Conservation (phyloP, 2,797 vertebrate species). For the Coluber constrictor region DNA sequence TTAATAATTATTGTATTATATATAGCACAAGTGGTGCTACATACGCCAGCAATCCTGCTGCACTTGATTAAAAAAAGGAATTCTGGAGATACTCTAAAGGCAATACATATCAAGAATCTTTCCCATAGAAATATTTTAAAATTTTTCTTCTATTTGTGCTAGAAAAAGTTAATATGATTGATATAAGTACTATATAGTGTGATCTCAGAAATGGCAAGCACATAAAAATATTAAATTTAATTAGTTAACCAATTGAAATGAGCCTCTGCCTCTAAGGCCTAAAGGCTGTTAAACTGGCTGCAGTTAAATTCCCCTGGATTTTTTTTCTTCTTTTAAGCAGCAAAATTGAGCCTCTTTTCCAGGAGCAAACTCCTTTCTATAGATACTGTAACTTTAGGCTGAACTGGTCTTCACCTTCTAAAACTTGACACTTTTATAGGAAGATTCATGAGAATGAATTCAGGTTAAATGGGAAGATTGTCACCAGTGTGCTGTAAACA, state of each 20-base stretch:
- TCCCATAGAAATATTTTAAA: not conserved
- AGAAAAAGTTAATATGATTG: not conserved
- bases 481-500: not conserved
- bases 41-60: conserved; percentile 16
- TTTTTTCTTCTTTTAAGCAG: not conserved
- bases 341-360: not conserved
- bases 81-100: conserved; percentile 24
- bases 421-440: not conserved
- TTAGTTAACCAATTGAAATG: not conserved
- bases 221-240: not conserved
- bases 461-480: not conserved
- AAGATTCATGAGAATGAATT: not conserved
- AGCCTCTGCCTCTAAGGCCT: not conserved
- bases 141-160: not conserved
- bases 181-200: not conserved
- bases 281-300: not conserved
- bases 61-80: conserved; percentile 40
- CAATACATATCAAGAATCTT: not conserved
- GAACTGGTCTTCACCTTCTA: not conserved
- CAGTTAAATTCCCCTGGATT: not conserved
- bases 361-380: not conserved
- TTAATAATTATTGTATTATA: conserved; percentile 18
- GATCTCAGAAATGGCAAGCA: not conserved
- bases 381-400: not conserved
- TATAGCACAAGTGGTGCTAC: conserved; percentile 24